These are phyloP conservation scores for Centropus unirufus DNA, from an alignment of 2,113 vertebrate genomes.

Conservation along the genomic window DNA sequence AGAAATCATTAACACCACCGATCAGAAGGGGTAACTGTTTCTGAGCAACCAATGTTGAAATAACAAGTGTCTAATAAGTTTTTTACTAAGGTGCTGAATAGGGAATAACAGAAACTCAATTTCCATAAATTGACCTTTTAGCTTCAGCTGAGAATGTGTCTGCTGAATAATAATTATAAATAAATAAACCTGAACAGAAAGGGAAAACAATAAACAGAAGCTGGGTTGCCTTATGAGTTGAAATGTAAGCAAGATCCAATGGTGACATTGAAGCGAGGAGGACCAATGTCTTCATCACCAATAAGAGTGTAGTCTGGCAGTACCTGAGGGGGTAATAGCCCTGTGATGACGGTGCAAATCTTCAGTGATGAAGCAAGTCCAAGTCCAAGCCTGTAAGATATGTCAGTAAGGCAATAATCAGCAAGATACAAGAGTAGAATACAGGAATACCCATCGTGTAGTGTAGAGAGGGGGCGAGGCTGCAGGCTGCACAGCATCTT, in stretches of 20 bases:
- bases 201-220: neutral
- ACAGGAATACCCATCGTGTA: fast-evolving
- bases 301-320: neutral
- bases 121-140: conserved; percentile 37
- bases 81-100: neutral
- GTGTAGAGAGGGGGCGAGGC: fast-evolving
- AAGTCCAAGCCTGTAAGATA: neutral
- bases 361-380: neutral
- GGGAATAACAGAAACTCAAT: neutral
- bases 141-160: neutral
- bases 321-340: neutral
- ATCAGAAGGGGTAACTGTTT: neutral
- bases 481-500: neutral
- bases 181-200: neutral
- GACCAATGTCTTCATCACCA: neutral
- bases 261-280: fast-evolving
- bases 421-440: neutral
- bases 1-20: neutral
- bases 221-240: neutral
- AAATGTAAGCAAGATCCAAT: neutral
- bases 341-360: fast-evolving
- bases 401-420: neutral
- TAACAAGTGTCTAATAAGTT: neutral
- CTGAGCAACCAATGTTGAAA: neutral
- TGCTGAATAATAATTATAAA: conserved; percentile 13